phyloP scores from a whole-genome alignment of 1,140 invertebrate genomes.

The Ceratina australensis region DNA sequence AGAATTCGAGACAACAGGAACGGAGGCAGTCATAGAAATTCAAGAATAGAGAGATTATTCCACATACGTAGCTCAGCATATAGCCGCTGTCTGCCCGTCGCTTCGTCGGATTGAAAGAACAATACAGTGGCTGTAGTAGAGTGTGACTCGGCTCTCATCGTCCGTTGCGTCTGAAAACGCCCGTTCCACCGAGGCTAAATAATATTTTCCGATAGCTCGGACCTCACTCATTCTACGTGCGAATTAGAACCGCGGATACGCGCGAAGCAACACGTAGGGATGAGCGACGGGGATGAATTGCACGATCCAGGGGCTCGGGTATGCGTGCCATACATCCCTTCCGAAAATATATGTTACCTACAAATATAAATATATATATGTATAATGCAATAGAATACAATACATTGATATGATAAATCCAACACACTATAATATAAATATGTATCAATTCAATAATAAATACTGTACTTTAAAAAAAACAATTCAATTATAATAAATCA shows the following conservation, averaged over 20 bases:
- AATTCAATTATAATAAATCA: too few species aligned
- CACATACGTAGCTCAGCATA: too few species aligned
- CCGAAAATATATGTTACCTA: too few species aligned
- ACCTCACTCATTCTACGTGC: not conserved
- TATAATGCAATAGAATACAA: too few species aligned
- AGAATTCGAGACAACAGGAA: not conserved
- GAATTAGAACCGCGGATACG: not conserved
- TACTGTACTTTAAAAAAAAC: too few species aligned
- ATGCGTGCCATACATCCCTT: too few species aligned
- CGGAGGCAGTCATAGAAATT: not conserved
- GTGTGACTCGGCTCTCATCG: not conserved
- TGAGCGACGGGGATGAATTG: not conserved
- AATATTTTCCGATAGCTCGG: constrained; percentile 26
- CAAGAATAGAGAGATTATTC: constrained; percentile 2
- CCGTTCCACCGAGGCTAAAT: constrained; percentile 16
- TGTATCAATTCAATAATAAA: too few species aligned
- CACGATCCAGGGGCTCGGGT: not conserved
- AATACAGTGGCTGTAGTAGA: constrained; percentile 10
- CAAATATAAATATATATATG: too few species aligned
- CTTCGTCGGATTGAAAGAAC: too few species aligned
- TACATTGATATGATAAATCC: too few species aligned
- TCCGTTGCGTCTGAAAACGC: constrained; percentile 10
- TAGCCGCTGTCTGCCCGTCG: not conserved
- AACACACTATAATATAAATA: too few species aligned
- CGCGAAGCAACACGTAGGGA: not conserved